Percentiles rank a stretch among this genome's conserved stretches.
Evolutionary conservation across 30 jellyfish, hydroid and myxozoan species (phyloP).

Genomic region (Aurelia sp.): DNA sequence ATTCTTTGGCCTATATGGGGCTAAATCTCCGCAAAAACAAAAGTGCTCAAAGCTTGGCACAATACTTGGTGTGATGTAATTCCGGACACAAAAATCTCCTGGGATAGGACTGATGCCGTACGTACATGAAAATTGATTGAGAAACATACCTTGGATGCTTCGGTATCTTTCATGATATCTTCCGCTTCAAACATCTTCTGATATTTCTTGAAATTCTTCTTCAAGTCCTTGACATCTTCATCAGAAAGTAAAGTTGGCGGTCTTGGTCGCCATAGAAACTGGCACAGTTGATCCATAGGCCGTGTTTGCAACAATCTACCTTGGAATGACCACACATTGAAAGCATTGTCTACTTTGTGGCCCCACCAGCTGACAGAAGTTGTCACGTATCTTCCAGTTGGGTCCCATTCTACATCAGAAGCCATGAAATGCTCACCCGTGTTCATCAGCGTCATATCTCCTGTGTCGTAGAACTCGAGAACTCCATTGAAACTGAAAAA

Average conservation of each 20-base stretch:
- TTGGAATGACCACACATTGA: slow-evolving; percentile 95
- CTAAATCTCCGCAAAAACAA: no score
- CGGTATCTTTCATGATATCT: slow-evolving; percentile 93
- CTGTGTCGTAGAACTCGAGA: slow-evolving; percentile 95
- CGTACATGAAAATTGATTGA: no score
- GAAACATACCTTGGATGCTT: slow-evolving; percentile 85
- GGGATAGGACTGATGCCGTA: no score
- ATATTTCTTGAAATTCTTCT: slow-evolving; percentile 90
- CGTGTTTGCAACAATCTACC: slow-evolving; percentile 92
- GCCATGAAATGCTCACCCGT: slow-evolving; percentile 98
- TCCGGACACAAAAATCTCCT: no score
- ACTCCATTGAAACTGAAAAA: slow-evolving; percentile 81
- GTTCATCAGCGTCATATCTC: slow-evolving; percentile 90
- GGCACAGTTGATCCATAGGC: slow-evolving; percentile 89
- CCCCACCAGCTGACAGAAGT: slow-evolving; percentile 99
- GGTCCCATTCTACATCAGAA: slow-evolving; percentile 98
- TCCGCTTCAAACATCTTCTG: slow-evolving; percentile 97
- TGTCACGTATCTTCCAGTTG: slow-evolving; percentile 96
- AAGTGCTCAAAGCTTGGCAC: no score
- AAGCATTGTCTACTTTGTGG: slow-evolving; percentile 95
- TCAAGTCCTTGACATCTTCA: slow-evolving; percentile 70
- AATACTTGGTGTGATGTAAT: no score
- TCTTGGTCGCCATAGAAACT: slow-evolving; percentile 98
- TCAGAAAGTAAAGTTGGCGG: slow-evolving; percentile 88
- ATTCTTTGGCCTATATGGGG: no score